These are phyloP conservation scores for Lumbricus terrestris DNA, from an alignment of 2,888 invertebrate genomes.

Conservation along the genomic window DNA sequence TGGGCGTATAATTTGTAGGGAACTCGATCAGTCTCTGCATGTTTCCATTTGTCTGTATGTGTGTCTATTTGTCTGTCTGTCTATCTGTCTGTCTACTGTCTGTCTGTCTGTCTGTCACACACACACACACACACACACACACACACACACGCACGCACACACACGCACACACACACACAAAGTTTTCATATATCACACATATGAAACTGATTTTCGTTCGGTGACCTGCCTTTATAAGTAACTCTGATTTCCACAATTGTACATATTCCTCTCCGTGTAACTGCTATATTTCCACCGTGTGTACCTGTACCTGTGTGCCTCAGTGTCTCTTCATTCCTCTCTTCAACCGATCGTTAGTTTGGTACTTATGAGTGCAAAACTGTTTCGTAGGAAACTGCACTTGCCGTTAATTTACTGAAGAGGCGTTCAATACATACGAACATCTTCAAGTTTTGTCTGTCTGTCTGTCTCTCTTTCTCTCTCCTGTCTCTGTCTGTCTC, in stretches of 20 bases:
- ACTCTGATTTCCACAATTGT: background rate
- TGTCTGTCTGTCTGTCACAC: background rate
- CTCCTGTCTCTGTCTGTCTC: background rate
- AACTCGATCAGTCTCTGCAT: background rate
- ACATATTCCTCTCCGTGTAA: background rate
- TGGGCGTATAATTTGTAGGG: too few species aligned
- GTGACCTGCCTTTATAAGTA: too few species aligned
- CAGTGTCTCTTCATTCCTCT: background rate
- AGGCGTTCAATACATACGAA: background rate
- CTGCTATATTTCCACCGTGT: too few species aligned
- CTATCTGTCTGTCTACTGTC: constrained; percentile 22
- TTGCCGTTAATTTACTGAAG: background rate
- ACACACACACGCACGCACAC: too few species aligned
- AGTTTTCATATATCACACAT: background rate
- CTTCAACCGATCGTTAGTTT: background rate
- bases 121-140: too few species aligned
- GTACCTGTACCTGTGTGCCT: background rate
- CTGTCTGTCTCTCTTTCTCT: too few species aligned
- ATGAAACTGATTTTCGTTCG: background rate
- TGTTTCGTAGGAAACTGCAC: background rate
- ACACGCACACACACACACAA: too few species aligned
- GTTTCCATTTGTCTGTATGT: background rate
- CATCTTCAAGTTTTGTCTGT: background rate
- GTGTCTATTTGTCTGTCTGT: background rate
- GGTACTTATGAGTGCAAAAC: background rate